Percentiles rank a stretch among this genome's conserved stretches.
These are phyloP conservation scores for Psammodynastes pulverulentus DNA, from an alignment of 2,113 vertebrate genomes.

Conservation along the genomic window DNA sequence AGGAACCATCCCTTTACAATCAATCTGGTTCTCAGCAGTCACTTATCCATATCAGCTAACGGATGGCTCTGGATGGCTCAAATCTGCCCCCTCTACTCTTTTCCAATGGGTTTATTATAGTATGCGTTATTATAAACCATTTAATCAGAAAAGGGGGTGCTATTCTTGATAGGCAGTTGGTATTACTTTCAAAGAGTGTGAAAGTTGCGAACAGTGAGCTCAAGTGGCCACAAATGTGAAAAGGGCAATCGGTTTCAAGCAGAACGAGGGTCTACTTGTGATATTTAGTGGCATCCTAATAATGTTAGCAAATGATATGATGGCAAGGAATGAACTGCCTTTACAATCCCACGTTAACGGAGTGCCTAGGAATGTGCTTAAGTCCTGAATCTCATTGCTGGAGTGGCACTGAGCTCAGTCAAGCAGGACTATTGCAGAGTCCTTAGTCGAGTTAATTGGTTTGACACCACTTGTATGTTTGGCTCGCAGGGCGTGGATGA, in stretches of 20 bases:
- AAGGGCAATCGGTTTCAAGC: not conserved
- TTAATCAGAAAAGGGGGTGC: not conserved
- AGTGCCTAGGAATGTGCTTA: not conserved
- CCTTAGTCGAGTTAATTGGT: not conserved
- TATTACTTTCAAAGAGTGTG: not conserved
- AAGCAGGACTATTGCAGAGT: not conserved
- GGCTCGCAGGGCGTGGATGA: conserved; percentile 85
- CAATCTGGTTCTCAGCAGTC: not conserved
- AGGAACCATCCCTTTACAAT: not conserved
- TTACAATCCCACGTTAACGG: not conserved
- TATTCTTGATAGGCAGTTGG: not conserved
- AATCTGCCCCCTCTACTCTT: not conserved
- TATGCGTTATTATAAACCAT: not conserved
- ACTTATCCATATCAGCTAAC: not conserved
- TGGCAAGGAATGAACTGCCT: not conserved
- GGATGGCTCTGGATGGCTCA: not conserved
- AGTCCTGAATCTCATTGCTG: not conserved
- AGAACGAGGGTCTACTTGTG: not conserved
- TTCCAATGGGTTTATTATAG: not conserved
- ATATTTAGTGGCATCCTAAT: not conserved
- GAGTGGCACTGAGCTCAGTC: not conserved
- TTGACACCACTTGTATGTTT: conserved; percentile 21
- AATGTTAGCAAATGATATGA: not conserved
- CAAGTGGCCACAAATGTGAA: not conserved
- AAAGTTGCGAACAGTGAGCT: not conserved